Conservation (phyloP, 2,888 invertebrate species). For the Lissocephala sabroskyi region DNA sequence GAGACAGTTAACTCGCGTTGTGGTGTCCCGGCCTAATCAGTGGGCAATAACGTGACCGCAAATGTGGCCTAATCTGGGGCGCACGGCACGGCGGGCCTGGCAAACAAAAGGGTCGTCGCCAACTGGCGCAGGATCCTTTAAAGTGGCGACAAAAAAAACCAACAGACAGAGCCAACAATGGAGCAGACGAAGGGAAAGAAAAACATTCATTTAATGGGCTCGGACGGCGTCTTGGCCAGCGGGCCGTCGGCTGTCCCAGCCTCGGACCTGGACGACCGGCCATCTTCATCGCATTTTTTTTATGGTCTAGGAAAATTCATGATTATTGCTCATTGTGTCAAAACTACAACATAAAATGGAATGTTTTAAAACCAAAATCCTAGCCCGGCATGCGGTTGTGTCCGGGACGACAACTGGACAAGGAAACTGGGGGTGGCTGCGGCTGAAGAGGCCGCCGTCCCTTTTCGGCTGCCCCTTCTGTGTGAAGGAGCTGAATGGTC, state of each 20-base stretch:
- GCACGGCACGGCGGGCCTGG: constrained; percentile 10
- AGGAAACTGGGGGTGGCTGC: not conserved
- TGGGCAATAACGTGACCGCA: constrained; percentile 65
- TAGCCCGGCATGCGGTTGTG: not conserved
- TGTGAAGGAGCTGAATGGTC: too few species aligned
- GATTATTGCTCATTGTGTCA: constrained; percentile 66
- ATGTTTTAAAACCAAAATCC: constrained; percentile 49
- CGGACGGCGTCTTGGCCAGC: constrained; percentile 38
- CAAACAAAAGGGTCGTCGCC: constrained; percentile 6
- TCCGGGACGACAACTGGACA: not conserved
- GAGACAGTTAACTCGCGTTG: constrained; percentile 39
- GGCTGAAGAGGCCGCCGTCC: not conserved
- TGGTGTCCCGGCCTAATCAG: constrained; percentile 50
- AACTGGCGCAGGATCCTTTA: not conserved
- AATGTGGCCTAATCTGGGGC: constrained; percentile 52
- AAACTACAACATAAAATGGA: constrained; percentile 63
- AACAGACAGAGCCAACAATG: constrained; percentile 43
- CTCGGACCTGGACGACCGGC: too few species aligned
- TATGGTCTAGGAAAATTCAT: constrained; percentile 61
- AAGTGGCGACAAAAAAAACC: constrained; percentile 2
- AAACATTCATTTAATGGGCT: constrained; percentile 67
- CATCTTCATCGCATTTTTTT: constrained; percentile 21
- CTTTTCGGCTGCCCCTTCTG: not conserved
- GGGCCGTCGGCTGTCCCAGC: constrained; percentile 2
- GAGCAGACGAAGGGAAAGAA: constrained; percentile 36